Conservation (phyloP, 2,113 vertebrate species). For the Nestor notabilis region DNA sequence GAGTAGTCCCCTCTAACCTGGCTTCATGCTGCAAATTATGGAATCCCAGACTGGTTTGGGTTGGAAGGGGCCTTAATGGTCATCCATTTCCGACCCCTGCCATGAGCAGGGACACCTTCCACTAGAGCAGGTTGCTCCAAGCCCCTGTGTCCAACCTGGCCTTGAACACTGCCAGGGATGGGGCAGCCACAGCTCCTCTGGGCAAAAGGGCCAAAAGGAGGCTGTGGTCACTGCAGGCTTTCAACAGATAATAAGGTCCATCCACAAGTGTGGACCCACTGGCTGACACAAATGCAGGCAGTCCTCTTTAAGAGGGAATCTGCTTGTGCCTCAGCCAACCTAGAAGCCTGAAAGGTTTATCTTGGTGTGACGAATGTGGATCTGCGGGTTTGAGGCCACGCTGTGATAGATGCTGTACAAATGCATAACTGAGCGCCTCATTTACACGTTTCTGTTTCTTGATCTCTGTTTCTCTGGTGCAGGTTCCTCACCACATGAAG, state of each 20-base stretch:
- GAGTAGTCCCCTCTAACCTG: background rate
- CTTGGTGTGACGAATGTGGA: fast-evolving
- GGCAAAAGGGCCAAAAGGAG: fast-evolving
- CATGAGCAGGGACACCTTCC: too few species aligned
- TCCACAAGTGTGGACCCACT: fast-evolving
- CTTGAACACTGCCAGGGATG: background rate
- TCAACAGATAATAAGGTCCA: fast-evolving
- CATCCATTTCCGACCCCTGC: too few species aligned
- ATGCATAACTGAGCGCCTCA: fast-evolving
- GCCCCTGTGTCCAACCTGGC: background rate
- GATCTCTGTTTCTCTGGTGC: background rate
- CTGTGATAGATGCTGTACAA: fast-evolving
- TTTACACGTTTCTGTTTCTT: background rate
- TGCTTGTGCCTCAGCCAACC: fast-evolving
- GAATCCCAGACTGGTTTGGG: too few species aligned
- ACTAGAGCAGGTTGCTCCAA: too few species aligned
- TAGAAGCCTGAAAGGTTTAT: background rate
- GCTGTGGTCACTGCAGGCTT: fast-evolving
- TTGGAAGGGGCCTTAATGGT: too few species aligned
- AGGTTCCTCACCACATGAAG: constrained; percentile 83
- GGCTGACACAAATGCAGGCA: fast-evolving
- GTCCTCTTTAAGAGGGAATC: background rate
- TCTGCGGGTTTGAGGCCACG: fast-evolving
- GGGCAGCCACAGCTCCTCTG: background rate
- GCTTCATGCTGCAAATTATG: too few species aligned